Evolutionary conservation across 1,140 invertebrate species (phyloP).

Genomic region (Hypsibius dujardini): DNA sequence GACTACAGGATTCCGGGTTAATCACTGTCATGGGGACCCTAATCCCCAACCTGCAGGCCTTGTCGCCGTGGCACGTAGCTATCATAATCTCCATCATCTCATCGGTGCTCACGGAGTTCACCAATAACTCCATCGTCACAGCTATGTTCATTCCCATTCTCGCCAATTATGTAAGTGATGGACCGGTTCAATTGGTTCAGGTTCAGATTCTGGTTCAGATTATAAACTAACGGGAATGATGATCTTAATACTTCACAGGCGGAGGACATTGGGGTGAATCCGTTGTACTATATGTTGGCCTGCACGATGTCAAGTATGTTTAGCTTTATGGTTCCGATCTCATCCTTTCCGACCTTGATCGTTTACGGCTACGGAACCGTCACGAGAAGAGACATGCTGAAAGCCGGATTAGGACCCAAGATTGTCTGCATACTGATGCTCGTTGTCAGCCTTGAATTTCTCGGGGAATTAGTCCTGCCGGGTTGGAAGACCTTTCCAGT

Average conservation of each 20-base stretch:
- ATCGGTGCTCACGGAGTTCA: not conserved
- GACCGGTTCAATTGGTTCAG: not conserved
- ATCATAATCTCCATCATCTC: not conserved
- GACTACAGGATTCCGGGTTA: not conserved
- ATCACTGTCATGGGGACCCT: not conserved
- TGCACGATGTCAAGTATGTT: not conserved
- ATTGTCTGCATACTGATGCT: not conserved
- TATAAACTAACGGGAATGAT: not conserved
- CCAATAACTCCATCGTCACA: not conserved
- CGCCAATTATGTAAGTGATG: not conserved
- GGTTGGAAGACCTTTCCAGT: too few relatives aligned
- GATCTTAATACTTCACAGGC: not conserved
- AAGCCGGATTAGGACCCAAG: not conserved
- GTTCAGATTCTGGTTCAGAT: not conserved
- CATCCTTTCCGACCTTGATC: not conserved
- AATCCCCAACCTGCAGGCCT: not conserved
- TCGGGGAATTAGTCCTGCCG: not conserved
- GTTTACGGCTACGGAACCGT: slow-evolving; percentile 1
- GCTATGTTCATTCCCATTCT: not conserved
- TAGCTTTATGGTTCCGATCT: not conserved
- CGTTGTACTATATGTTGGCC: not conserved
- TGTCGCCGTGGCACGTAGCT: not conserved
- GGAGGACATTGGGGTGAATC: not conserved
- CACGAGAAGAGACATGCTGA: not conserved
- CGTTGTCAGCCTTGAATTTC: slow-evolving; percentile 1